These are phyloP conservation scores for Daphoenositta chrysoptera DNA, from an alignment of 2,113 vertebrate genomes.

Conservation along the genomic window DNA sequence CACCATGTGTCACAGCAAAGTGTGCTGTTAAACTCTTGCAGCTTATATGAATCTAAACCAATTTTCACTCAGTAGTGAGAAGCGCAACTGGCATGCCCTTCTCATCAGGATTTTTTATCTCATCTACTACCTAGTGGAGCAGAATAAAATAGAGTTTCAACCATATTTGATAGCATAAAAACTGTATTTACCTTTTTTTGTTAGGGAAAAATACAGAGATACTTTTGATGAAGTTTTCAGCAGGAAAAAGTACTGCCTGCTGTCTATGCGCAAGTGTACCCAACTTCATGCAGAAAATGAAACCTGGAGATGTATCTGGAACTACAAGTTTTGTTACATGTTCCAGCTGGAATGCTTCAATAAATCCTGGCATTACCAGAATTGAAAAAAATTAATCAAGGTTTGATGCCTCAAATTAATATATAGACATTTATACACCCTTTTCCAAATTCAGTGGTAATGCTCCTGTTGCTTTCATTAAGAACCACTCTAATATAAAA, in stretches of 20 bases:
- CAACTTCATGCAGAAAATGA: neutral
- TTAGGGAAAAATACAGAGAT: neutral
- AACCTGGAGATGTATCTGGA: neutral
- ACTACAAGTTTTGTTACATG: neutral
- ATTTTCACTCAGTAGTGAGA: neutral
- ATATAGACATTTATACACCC: neutral
- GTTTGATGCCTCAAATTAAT: neutral
- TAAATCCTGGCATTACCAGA: neutral
- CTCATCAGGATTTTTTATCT: neutral
- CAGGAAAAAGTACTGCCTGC: too few relatives aligned
- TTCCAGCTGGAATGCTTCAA: neutral
- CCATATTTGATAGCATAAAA: neutral
- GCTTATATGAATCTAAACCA: neutral
- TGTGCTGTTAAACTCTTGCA: neutral
- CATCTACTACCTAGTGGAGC: neutral
- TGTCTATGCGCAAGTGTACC: too few relatives aligned
- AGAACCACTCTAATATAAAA: neutral
- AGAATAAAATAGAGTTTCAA: neutral
- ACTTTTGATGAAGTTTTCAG: neutral
- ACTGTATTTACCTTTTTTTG: neutral
- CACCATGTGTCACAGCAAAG: neutral
- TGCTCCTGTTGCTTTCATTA: neutral
- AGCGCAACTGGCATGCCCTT: neutral
- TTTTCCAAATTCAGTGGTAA: neutral
- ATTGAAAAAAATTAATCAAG: neutral